Conservation (phyloP, 2,888 invertebrate genomes). For the Idaea biselata region DNA sequence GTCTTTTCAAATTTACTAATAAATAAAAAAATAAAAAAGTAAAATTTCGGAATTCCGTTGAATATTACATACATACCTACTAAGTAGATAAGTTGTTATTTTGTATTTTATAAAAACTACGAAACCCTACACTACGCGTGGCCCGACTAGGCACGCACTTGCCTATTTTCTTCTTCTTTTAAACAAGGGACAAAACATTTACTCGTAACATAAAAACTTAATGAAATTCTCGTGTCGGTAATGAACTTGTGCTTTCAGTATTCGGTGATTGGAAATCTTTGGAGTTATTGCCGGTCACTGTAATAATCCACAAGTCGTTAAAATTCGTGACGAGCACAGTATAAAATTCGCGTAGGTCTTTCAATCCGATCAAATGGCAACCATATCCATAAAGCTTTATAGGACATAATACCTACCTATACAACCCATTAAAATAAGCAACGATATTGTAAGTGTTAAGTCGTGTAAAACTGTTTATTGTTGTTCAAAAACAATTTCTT, state of each 20-base stretch:
- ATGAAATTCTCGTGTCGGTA: background rate
- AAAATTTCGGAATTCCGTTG: too few species aligned
- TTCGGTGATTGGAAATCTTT: background rate
- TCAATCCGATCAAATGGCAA: slow-evolving; percentile 1
- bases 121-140: too few species aligned
- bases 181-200: too few species aligned
- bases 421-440: background rate
- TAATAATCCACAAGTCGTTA: background rate
- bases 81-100: too few species aligned
- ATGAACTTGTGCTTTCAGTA: background rate
- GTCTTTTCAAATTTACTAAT: too few species aligned
- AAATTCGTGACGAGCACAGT: background rate
- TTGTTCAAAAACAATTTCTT: slow-evolving; percentile 6
- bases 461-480: slow-evolving; percentile 6
- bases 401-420: slow-evolving; percentile 1
- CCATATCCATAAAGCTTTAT: background rate
- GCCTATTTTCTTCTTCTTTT: too few species aligned
- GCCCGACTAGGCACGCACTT: too few species aligned
- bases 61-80: too few species aligned
- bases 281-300: background rate
- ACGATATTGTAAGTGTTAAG: slow-evolving; percentile 3
- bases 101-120: too few species aligned
- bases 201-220: background rate
- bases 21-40: too few species aligned
- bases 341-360: slow-evolving; percentile 1